Evolutionary conservation across 2,797 vertebrate genomes (phyloP).

Genomic region (Delichon dasypus): DNA sequence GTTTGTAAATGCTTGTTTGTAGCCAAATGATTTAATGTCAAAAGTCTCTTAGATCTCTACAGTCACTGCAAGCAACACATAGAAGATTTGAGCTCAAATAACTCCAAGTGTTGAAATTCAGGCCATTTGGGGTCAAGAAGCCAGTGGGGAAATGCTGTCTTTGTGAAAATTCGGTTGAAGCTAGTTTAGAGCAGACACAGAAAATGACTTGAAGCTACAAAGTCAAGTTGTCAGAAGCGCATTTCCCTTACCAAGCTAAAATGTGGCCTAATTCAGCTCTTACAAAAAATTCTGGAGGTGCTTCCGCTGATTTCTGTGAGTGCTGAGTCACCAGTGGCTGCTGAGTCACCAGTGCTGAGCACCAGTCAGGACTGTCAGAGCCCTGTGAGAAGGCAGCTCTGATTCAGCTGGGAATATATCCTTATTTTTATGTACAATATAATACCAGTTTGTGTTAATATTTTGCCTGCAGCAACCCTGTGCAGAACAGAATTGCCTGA

Average conservation of each 20-base stretch:
- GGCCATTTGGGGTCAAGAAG: slow-evolving; percentile 21
- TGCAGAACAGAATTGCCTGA: not conserved
- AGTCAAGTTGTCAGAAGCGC: not conserved
- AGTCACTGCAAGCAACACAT: slow-evolving; percentile 11
- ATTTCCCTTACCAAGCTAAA: slow-evolving; percentile 1
- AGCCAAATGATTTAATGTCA: slow-evolving; percentile 12
- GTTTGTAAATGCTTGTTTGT: slow-evolving; percentile 4
- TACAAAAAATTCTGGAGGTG: not conserved
- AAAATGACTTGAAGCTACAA: not conserved
- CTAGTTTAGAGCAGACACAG: slow-evolving; percentile 22
- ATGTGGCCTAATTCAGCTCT: slow-evolving; percentile 18
- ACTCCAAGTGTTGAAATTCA: slow-evolving; percentile 40
- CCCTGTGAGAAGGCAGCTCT: not conserved
- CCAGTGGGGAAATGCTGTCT: slow-evolving; percentile 41
- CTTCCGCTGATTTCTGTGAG: not conserved
- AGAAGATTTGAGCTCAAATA: slow-evolving; percentile 21
- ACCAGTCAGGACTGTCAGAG: not conserved
- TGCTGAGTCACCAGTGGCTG: slow-evolving; percentile 34
- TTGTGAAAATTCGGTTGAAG: slow-evolving; percentile 24
- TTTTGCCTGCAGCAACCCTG: not conserved
- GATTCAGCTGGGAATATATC: slow-evolving; percentile 13
- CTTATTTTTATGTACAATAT: not conserved
- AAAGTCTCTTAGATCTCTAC: slow-evolving; percentile 14
- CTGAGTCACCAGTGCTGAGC: slow-evolving; percentile 10
- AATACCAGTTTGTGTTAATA: not conserved